Conservation (phyloP, 2,888 invertebrate species). For the Drosophila bunnanda region DNA sequence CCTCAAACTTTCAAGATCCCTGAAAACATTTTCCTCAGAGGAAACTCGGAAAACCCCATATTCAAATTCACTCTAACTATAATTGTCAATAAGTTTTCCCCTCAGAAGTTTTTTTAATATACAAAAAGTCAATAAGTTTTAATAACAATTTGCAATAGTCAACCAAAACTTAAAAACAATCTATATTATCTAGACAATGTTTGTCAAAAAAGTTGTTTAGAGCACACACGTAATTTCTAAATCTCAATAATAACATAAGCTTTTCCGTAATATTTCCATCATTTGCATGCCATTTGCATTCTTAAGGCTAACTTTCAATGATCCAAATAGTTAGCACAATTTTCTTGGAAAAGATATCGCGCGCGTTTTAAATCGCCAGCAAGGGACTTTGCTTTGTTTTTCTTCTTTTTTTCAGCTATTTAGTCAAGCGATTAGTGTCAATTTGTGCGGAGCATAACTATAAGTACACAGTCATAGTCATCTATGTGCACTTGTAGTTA, state of each 20-base stretch:
- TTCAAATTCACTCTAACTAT: not conserved
- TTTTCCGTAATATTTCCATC: constrained; percentile 3
- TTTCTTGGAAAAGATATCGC: constrained; percentile 32
- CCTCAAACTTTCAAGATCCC: not conserved
- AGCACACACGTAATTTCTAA: not conserved
- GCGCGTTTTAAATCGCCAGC: constrained; percentile 44
- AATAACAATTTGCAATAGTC: too few relatives aligned
- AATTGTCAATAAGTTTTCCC: not conserved
- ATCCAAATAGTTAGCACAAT: constrained; percentile 30
- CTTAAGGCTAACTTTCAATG: constrained; percentile 34
- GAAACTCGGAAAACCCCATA: not conserved
- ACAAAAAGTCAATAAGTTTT: too few relatives aligned
- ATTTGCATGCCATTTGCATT: constrained; percentile 27
- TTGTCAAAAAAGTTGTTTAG: not conserved
- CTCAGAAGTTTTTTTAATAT: not conserved
- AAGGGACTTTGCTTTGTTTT: constrained; percentile 20
- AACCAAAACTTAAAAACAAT: not conserved
- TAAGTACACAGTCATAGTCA: constrained; percentile 7
- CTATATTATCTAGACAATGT: not conserved
- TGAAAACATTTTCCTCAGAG: not conserved
- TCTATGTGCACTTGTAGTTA: constrained; percentile 31
- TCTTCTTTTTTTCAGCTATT: constrained; percentile 42
- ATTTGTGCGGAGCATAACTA: constrained; percentile 57
- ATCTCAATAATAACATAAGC: not conserved
- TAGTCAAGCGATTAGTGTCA: constrained; percentile 58